These are phyloP conservation scores for Aquatica leii DNA, from an alignment of 2,888 invertebrate genomes.

Conservation along the genomic window DNA sequence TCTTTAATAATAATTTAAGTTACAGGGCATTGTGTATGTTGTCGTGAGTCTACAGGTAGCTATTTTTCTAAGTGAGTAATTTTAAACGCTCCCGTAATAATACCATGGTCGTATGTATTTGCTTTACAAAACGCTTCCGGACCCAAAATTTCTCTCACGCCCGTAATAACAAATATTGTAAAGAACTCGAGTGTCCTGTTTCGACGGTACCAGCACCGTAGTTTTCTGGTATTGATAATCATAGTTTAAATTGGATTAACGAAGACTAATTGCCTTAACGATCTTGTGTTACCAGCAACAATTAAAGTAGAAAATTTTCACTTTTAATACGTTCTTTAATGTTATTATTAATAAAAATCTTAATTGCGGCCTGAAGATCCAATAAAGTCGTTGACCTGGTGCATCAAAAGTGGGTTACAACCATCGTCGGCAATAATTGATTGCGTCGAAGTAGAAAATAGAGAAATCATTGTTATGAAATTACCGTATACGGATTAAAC, in stretches of 20 bases:
- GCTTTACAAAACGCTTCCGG: conserved; percentile 34
- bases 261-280: too few relatives aligned
- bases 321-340: background rate
- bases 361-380: background rate
- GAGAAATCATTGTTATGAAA: conserved; percentile 7
- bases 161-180: conserved; percentile 9
- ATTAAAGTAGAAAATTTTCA: background rate
- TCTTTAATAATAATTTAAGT: background rate
- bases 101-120: conserved; percentile 20
- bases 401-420: conserved; percentile 7
- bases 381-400: background rate
- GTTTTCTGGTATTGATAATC: too few relatives aligned
- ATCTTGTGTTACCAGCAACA: too few relatives aligned
- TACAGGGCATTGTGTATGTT: conserved; percentile 21
- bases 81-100: conserved; percentile 25
- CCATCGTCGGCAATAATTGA: conserved; percentile 3
- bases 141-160: conserved; percentile 30
- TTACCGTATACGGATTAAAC: background rate
- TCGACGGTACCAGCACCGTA: too few relatives aligned
- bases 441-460: conserved; percentile 3
- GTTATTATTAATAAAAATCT: background rate
- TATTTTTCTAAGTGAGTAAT: conserved; percentile 26
- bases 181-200: background rate
- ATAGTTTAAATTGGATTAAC: too few relatives aligned
- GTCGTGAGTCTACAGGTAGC: conserved; percentile 24